Conservation (phyloP, 2,888 invertebrate genomes). For the Sesamia inferens region DNA sequence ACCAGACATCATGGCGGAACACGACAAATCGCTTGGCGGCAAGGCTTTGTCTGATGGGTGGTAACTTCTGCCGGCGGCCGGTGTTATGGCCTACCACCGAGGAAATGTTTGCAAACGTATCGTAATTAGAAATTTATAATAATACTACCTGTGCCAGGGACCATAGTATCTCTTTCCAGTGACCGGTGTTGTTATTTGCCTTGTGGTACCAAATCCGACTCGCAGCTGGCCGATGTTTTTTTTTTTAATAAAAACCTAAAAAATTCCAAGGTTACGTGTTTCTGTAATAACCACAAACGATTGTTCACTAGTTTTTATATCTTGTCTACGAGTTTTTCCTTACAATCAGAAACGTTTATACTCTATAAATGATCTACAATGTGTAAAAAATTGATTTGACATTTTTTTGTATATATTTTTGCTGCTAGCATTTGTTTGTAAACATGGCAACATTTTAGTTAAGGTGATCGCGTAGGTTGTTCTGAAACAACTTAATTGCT, state of each 20-base stretch:
- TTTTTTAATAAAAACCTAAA: not conserved
- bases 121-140: too few relatives aligned
- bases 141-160: too few relatives aligned
- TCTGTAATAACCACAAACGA: not conserved
- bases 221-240: not conserved
- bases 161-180: too few relatives aligned
- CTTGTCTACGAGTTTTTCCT: conserved; percentile 34
- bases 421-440: not conserved
- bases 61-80: too few relatives aligned
- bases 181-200: not conserved
- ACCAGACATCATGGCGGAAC: too few relatives aligned
- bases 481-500: too few relatives aligned
- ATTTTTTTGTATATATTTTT: conserved; percentile 23
- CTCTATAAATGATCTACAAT: conserved; percentile 9
- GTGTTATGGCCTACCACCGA: too few relatives aligned
- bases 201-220: not conserved
- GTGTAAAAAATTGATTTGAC: conserved; percentile 30
- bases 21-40: too few relatives aligned
- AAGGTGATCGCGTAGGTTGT: too few relatives aligned
- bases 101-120: too few relatives aligned
- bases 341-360: conserved; percentile 5
- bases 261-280: conserved; percentile 33
- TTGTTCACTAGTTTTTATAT: conserved; percentile 40
- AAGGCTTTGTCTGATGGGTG: too few relatives aligned
- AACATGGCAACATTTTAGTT: not conserved